Percentiles rank a stretch among this genome's conserved stretches.
These are phyloP conservation scores for Labeo rohita DNA, from an alignment of 2,113 vertebrate species.

Conservation along the genomic window DNA sequence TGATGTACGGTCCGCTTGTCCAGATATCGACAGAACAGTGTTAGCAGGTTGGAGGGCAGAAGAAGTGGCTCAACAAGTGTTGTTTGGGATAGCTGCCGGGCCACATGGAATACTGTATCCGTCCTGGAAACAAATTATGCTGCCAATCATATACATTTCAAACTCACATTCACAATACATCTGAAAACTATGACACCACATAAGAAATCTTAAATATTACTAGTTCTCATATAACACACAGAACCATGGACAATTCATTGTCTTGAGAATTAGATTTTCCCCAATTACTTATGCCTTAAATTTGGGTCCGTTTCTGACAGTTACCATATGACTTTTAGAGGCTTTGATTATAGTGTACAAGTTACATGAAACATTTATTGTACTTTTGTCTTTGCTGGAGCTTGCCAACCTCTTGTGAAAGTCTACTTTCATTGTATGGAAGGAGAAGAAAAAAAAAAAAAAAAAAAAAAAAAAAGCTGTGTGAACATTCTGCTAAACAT, in stretches of 20 bases:
- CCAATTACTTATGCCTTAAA: not conserved
- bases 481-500: not conserved
- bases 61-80: slow-evolving; percentile 87
- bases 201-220: not conserved
- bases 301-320: not conserved
- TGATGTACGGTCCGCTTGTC: slow-evolving; percentile 88
- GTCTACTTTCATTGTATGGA: too few relatives aligned
- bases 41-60: slow-evolving; percentile 90
- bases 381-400: too few relatives aligned
- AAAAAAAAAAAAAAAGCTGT: not conserved
- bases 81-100: slow-evolving; percentile 84
- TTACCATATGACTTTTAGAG: not conserved
- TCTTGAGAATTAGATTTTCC: not conserved
- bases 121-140: slow-evolving; percentile 75
- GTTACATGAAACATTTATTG: not conserved
- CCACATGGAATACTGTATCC: slow-evolving; percentile 86
- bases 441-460: too few relatives aligned
- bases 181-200: not conserved
- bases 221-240: not conserved
- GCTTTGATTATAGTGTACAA: not conserved
- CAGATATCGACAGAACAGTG: slow-evolving; percentile 91
- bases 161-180: not conserved
- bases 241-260: not conserved
- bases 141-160: too few relatives aligned
- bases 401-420: not conserved